These are phyloP conservation scores for Apostichopus japonicus DNA, from an alignment of 35 echinoderm and acorn worm species.

Conservation along the genomic window DNA sequence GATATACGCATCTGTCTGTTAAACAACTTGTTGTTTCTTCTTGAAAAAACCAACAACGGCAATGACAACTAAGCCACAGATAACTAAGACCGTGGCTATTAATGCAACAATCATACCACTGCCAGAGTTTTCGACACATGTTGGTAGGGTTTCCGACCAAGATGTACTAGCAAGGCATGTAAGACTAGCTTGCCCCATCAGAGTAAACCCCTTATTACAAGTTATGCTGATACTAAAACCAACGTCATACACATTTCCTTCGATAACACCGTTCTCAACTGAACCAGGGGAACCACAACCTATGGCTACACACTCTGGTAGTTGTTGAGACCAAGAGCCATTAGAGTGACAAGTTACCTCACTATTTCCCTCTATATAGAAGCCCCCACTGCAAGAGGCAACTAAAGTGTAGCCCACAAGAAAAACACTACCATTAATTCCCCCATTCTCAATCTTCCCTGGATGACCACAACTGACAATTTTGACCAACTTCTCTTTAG, in stretches of 20 bases:
- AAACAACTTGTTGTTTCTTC: too few relatives aligned
- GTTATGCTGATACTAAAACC: neutral
- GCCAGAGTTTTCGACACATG: neutral
- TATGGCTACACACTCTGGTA: slow-evolving; percentile 36
- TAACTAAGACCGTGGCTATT: too few relatives aligned
- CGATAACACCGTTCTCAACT: slow-evolving; percentile 59
- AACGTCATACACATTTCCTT: slow-evolving; percentile 1
- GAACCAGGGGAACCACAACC: slow-evolving; percentile 65
- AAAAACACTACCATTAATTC: too few relatives aligned
- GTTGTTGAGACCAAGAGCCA: neutral
- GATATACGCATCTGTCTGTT: too few relatives aligned
- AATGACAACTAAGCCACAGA: too few relatives aligned
- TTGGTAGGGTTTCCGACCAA: neutral
- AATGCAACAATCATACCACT: too few relatives aligned
- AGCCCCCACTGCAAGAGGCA: slow-evolving; percentile 34
- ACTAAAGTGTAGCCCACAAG: too few relatives aligned
- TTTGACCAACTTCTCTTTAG: too few relatives aligned
- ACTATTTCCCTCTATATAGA: neutral
- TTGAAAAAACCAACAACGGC: too few relatives aligned
- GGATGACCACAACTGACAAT: too few relatives aligned
- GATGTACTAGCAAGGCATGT: neutral
- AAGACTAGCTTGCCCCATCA: neutral
- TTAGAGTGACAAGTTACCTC: neutral
- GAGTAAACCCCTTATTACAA: neutral
- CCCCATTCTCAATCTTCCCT: too few relatives aligned